Percentiles rank a stretch among this genome's conserved stretches.
Evolutionary conservation across 2,888 invertebrate genomes (phyloP).

Genomic region (Chaetoderma sp.): DNA sequence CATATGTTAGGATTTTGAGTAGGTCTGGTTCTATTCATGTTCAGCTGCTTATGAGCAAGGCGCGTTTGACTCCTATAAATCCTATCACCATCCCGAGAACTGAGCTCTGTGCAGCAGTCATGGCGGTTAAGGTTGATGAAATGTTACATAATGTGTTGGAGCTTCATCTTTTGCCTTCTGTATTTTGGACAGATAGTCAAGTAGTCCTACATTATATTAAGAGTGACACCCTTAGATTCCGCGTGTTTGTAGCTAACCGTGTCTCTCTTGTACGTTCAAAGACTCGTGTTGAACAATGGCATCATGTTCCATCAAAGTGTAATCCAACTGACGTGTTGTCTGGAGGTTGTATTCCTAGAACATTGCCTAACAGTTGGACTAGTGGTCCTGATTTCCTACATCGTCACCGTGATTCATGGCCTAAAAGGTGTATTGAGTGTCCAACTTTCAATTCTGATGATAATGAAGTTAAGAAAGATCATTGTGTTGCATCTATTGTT

Average conservation of each 20-base stretch:
- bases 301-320: background rate
- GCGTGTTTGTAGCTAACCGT: conserved; percentile 29
- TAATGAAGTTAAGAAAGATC: background rate
- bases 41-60: conserved; percentile 12
- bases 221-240: conserved; percentile 22
- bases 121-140: conserved; percentile 7
- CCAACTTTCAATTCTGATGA: background rate
- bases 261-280: background rate
- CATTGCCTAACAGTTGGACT: conserved; percentile 2
- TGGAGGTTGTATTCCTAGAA: background rate
- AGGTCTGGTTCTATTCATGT: background rate
- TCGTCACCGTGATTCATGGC: background rate
- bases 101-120: conserved; percentile 26
- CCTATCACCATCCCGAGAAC: conserved; percentile 19
- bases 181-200: conserved; percentile 27
- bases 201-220: conserved; percentile 27
- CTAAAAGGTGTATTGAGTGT: background rate
- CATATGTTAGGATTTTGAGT: background rate
- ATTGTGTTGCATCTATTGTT: background rate
- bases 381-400: conserved; percentile 7
- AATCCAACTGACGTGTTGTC: background rate
- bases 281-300: background rate
- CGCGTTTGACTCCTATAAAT: conserved; percentile 23
- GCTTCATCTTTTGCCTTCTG: background rate
- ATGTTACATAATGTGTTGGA: conserved; percentile 7